These are phyloP conservation scores for Rhynchonycteris naso DNA, from an alignment of 2,797 vertebrate species.

Conservation along the genomic window DNA sequence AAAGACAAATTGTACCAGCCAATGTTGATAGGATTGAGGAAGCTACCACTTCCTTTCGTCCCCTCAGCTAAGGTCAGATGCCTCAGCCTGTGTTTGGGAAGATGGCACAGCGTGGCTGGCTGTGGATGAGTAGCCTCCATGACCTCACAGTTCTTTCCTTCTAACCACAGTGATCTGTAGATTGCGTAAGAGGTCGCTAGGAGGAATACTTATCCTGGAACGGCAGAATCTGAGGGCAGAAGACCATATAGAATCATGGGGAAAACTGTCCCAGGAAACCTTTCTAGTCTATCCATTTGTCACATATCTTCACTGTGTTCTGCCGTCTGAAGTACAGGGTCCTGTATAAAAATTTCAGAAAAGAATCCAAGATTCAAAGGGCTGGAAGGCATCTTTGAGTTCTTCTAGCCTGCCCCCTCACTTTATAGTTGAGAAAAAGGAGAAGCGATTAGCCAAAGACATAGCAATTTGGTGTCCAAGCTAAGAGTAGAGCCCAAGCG, in stretches of 20 bases:
- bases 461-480: not conserved
- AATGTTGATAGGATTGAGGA: not conserved
- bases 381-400: not conserved
- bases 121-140: not conserved
- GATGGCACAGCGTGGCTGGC: not conserved
- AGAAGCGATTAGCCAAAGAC: not conserved
- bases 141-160: slow-evolving; percentile 43
- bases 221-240: not conserved
- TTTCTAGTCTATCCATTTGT: not conserved
- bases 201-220: not conserved
- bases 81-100: slow-evolving; percentile 30
- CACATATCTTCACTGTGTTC: not conserved
- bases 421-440: slow-evolving; percentile 39
- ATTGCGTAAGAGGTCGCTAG: not conserved
- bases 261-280: not conserved
- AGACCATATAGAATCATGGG: not conserved
- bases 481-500: not conserved
- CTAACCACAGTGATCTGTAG: slow-evolving; percentile 5
- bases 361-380: not conserved
- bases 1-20: not conserved
- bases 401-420: not conserved
- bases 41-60: slow-evolving; percentile 58
- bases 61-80: slow-evolving; percentile 43
- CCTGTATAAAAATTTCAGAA: not conserved
- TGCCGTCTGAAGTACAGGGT: not conserved